Percentiles rank a stretch among this genome's conserved stretches.
phyloP scores from a whole-genome alignment of 2,797 vertebrate species.

The Poecile montanus region DNA sequence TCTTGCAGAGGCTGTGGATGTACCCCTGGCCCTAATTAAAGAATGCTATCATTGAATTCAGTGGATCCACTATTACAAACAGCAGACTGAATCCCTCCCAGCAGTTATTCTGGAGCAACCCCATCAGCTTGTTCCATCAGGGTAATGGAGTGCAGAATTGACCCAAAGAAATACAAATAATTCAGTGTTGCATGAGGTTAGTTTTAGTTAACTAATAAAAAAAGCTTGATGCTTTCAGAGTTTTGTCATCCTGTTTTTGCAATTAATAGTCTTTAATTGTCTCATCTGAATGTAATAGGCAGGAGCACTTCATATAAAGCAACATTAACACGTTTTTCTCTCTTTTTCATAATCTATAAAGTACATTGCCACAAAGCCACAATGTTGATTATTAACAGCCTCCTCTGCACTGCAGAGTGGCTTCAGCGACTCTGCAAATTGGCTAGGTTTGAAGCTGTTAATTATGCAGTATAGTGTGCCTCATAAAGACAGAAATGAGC shows the following conservation, averaged over 20 bases:
- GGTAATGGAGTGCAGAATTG: background rate
- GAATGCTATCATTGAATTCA: background rate
- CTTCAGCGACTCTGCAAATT: background rate
- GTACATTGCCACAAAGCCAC: background rate
- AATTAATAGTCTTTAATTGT: background rate
- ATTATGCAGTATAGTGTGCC: slow-evolving; percentile 10
- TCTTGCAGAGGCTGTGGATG: background rate
- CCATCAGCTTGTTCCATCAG: background rate
- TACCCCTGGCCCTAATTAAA: background rate
- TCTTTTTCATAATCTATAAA: background rate
- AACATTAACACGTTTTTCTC: background rate
- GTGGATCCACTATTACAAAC: background rate
- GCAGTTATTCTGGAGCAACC: background rate
- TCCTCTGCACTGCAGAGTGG: background rate
- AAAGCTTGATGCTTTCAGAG: background rate
- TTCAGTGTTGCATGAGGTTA: background rate
- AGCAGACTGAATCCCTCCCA: background rate
- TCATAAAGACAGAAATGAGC: slow-evolving; percentile 29
- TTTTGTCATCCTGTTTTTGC: background rate
- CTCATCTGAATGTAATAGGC: background rate
- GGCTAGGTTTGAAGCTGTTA: slow-evolving; percentile 24
- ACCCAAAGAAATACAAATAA: background rate
- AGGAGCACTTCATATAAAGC: background rate
- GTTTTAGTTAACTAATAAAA: slow-evolving; percentile 1
- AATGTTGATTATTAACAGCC: slow-evolving; percentile 16